Evolutionary conservation across 1,140 invertebrate species (phyloP).

Genomic region (Aphis gossypii): DNA sequence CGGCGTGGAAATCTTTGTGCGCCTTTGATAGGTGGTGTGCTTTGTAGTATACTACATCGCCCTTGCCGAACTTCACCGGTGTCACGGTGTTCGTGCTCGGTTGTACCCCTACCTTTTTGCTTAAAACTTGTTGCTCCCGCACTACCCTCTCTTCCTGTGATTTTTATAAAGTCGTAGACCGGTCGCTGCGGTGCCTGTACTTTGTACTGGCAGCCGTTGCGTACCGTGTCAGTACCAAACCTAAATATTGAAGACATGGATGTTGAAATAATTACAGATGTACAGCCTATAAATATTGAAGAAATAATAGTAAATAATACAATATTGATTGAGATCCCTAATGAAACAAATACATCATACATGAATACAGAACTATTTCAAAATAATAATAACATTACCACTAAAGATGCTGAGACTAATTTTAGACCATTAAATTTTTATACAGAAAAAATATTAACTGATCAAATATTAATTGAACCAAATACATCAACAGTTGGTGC

Average conservation of each 20-base stretch:
- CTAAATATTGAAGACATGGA: background rate
- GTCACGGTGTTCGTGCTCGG: too few species aligned
- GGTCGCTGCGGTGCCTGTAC: too few species aligned
- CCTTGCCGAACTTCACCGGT: too few species aligned
- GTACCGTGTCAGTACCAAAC: too few species aligned
- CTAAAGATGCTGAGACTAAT: background rate
- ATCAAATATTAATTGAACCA: conserved; percentile 15
- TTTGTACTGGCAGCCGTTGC: too few species aligned
- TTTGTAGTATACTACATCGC: too few species aligned
- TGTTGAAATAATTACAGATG: conserved; percentile 17
- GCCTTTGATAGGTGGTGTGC: too few species aligned
- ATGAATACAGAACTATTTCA: background rate
- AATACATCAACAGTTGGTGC: conserved; percentile 1
- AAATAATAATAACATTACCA: conserved; percentile 12
- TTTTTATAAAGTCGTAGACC: too few species aligned
- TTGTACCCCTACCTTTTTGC: too few species aligned
- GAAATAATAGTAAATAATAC: background rate
- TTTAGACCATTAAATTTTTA: conserved; percentile 9
- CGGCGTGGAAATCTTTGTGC: too few species aligned
- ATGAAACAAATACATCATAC: conserved; percentile 14
- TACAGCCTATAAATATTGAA: background rate
- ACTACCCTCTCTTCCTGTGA: too few species aligned
- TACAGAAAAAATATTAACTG: background rate
- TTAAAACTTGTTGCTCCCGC: too few species aligned
- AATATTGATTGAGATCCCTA: background rate